phyloP scores from a whole-genome alignment of 2,888 invertebrate genomes.

The Netelia virgata region DNA sequence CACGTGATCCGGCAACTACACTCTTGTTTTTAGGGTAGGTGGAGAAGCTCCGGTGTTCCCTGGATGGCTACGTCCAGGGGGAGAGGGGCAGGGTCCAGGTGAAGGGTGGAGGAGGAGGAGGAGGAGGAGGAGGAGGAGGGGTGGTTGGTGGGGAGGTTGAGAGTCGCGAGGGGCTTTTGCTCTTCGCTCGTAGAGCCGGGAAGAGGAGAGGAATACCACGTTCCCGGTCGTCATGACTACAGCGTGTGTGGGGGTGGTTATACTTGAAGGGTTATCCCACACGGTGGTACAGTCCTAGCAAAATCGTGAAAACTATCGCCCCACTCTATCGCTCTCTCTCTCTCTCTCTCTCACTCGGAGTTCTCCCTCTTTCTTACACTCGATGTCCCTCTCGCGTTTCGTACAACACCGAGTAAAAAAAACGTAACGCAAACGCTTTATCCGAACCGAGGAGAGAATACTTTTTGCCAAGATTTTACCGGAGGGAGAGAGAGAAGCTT shows the following conservation, averaged over 20 bases:
- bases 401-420: conserved; percentile 21
- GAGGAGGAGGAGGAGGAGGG: conserved; percentile 66
- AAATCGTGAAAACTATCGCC: conserved; percentile 80
- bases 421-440: conserved; percentile 72
- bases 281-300: conserved; percentile 81
- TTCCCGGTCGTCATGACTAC: conserved; percentile 82
- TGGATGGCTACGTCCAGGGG: conserved; percentile 61
- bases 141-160: conserved; percentile 71
- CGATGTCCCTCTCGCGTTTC: neutral
- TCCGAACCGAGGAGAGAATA: conserved; percentile 66
- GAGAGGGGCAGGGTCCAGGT: conserved; percentile 68
- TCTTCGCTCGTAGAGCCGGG: conserved; percentile 54
- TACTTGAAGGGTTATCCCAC: conserved; percentile 82
- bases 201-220: conserved; percentile 79
- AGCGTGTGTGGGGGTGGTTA: conserved; percentile 80
- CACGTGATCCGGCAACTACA: conserved; percentile 83
- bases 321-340: conserved; percentile 12
- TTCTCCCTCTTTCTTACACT: neutral
- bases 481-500: conserved; percentile 71
- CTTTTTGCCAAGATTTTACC: conserved; percentile 80
- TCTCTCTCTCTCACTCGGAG: conserved; percentile 16
- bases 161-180: conserved; percentile 63
- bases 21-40: conserved; percentile 82
- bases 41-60: conserved; percentile 65
- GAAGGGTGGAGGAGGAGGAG: conserved; percentile 73